Conservation (phyloP, 2,888 invertebrate species). For the Crepidodera aurea region DNA sequence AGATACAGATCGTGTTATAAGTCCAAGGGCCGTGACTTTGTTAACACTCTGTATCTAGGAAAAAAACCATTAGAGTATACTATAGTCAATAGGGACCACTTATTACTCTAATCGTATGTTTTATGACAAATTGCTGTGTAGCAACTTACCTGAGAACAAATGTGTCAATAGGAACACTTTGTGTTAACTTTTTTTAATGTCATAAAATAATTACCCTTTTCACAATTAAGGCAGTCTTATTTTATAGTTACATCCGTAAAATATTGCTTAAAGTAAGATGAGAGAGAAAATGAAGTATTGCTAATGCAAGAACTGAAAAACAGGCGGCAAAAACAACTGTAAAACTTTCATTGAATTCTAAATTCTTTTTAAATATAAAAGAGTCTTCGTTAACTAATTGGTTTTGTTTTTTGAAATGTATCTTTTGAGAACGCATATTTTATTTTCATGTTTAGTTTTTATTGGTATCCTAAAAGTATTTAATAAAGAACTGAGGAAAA, state of each 20-base stretch:
- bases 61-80: background rate
- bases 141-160: background rate
- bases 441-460: no score
- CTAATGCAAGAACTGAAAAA: no score
- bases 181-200: background rate
- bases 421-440: no score
- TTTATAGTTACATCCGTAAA: background rate
- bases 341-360: no score
- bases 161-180: slow-evolving; percentile 1
- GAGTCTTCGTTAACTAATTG: no score
- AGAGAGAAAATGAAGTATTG: no score
- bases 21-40: slow-evolving; percentile 11
- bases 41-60: slow-evolving; percentile 13
- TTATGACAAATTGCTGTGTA: slow-evolving; percentile 18
- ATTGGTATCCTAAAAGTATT: no score
- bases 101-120: background rate
- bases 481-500: no score
- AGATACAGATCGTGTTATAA: slow-evolving; percentile 3
- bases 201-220: slow-evolving; percentile 5
- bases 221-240: slow-evolving; percentile 12
- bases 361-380: no score
- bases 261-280: background rate
- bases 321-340: no score
- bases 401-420: no score
- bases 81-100: slow-evolving; percentile 20